Conservation (phyloP, 2,113 vertebrate species). For the Psilopsiagon aurifrons region DNA sequence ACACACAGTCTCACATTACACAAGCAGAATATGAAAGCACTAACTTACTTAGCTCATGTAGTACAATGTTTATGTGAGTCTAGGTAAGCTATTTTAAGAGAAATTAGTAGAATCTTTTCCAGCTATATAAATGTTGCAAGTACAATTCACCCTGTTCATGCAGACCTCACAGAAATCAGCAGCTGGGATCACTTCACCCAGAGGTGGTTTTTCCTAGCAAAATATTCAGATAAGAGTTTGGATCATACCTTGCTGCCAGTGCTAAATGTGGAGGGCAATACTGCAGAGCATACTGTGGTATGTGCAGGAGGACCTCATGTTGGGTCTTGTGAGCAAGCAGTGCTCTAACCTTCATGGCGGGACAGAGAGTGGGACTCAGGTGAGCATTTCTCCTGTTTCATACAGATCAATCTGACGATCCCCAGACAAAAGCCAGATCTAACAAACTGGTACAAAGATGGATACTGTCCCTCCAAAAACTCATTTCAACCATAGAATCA, state of each 20-base stretch:
- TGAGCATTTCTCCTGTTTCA: not conserved
- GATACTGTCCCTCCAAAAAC: not conserved
- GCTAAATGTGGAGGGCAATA: not conserved
- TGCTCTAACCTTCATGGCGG: not conserved
- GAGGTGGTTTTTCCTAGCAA: not conserved
- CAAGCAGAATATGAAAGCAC: not conserved
- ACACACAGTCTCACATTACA: not conserved
- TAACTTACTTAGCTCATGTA: not conserved
- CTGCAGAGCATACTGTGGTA: no score
- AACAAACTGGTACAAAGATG: accelerated
- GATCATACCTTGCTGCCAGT: not conserved
- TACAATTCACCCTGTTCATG: not conserved
- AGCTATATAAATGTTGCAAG: not conserved
- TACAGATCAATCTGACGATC: not conserved
- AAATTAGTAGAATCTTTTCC: not conserved
- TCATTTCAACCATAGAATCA: not conserved
- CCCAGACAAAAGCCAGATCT: not conserved
- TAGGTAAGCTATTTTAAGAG: not conserved
- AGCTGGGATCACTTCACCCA: not conserved
- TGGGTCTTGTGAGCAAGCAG: not conserved
- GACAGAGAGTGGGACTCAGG: not conserved
- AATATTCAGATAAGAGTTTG: not conserved
- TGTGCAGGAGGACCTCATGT: not conserved
- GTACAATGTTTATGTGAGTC: not conserved
- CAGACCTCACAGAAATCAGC: not conserved